Conservation (phyloP, 2,797 vertebrate genomes). For the Sebastes trivittatus region DNA sequence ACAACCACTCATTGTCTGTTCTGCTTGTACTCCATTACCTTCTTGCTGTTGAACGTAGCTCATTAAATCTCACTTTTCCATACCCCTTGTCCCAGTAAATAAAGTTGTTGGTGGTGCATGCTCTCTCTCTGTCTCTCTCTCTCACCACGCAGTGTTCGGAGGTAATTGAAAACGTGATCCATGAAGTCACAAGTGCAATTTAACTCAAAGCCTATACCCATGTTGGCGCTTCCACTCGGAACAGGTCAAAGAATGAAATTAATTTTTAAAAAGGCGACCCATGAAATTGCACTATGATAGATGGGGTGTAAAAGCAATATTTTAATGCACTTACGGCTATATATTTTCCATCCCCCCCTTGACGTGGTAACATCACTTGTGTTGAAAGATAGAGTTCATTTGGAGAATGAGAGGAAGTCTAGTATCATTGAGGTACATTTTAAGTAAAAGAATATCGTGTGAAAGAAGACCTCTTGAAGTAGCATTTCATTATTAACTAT, state of each 20-base stretch:
- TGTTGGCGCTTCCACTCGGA: conserved; percentile 86
- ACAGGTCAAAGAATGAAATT: conserved; percentile 92
- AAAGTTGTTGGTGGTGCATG: conserved; percentile 79
- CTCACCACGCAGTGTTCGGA: conserved; percentile 79
- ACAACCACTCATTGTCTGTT: conserved; percentile 39
- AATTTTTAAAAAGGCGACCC: conserved; percentile 90
- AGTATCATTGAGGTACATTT: conserved; percentile 8
- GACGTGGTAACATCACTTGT: conserved; percentile 36
- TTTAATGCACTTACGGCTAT: conserved; percentile 85
- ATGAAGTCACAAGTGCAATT: conserved; percentile 87
- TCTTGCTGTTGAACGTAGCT: conserved; percentile 66
- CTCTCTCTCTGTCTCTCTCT: conserved; percentile 10
- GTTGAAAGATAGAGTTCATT: conserved; percentile 38
- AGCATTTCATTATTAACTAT: neutral
- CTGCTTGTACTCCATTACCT: conserved; percentile 66
- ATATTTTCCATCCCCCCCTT: conserved; percentile 39
- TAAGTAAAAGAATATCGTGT: neutral
- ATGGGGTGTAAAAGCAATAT: conserved; percentile 92
- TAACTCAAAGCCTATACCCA: conserved; percentile 87
- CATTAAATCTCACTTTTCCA: conserved; percentile 79
- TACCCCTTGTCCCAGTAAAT: conserved; percentile 79
- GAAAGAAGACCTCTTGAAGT: neutral
- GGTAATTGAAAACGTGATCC: conserved; percentile 92
- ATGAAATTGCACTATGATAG: conserved; percentile 93
- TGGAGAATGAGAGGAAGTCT: conserved; percentile 12